These are phyloP conservation scores for Cotesia typhae DNA, from an alignment of 1,140 invertebrate genomes.

Conservation along the genomic window DNA sequence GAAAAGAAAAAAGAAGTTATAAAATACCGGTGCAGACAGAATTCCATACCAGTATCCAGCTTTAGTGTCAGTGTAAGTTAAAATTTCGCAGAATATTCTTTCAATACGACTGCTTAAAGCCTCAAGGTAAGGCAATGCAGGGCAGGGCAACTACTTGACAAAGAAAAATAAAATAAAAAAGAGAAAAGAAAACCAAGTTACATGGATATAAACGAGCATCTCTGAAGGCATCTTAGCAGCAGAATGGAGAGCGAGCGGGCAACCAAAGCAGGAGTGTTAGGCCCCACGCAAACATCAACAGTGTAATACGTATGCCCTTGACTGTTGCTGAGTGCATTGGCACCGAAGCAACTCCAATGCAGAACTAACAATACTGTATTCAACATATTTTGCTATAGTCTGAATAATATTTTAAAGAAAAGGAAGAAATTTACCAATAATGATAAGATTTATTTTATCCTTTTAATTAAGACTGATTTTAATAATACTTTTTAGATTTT, in stretches of 20 bases:
- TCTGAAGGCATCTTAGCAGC: conserved; percentile 10
- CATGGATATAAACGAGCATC: conserved; percentile 12
- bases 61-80: conserved; percentile 10
- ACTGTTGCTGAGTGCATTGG: conserved; percentile 56
- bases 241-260: too few species aligned
- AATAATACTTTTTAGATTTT: too few species aligned
- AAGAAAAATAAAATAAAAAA: conserved; percentile 11
- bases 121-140: neutral
- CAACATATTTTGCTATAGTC: neutral
- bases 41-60: neutral
- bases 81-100: conserved; percentile 34
- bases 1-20: conserved; percentile 25
- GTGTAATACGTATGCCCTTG: conserved; percentile 48
- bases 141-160: neutral
- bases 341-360: conserved; percentile 36
- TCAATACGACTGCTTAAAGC: conserved; percentile 4
- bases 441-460: too few species aligned
- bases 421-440: too few species aligned
- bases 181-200: conserved; percentile 25
- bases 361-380: neutral
- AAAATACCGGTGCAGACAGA: conserved; percentile 29
- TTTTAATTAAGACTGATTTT: too few species aligned
- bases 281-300: conserved; percentile 35
- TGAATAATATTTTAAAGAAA: neutral
- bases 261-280: conserved; percentile 1